Percentiles rank a stretch among this genome's conserved stretches.
Conservation (phyloP, 2,888 invertebrate genomes). For the Agonopterix heracliana region DNA sequence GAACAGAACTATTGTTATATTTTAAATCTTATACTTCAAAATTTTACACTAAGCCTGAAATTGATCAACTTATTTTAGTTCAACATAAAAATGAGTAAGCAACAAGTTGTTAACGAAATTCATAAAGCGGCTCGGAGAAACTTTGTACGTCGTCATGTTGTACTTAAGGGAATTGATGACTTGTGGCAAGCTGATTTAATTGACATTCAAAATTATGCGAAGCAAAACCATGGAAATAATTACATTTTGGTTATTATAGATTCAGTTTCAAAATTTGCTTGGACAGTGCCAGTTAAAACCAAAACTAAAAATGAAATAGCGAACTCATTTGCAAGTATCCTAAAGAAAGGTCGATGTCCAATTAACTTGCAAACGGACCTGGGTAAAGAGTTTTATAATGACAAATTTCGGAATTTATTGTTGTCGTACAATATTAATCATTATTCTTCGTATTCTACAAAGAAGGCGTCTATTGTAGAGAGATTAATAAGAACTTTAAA, state of each 20-base stretch:
- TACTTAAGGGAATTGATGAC: constrained; percentile 41
- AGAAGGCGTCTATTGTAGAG: constrained; percentile 1
- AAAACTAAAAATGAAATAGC: constrained; percentile 6
- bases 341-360: constrained; percentile 1
- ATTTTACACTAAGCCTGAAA: not conserved
- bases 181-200: constrained; percentile 53
- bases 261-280: constrained; percentile 13
- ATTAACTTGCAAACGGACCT: constrained; percentile 14
- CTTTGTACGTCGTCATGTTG: constrained; percentile 30
- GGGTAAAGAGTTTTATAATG: constrained; percentile 11
- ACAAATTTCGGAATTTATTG: not conserved
- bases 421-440: not conserved
- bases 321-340: not conserved
- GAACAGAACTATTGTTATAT: not conserved
- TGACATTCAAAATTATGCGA: constrained; percentile 17
- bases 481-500: constrained; percentile 1
- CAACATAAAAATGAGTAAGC: constrained; percentile 4
- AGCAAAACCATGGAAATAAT: constrained; percentile 9
- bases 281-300: constrained; percentile 8
- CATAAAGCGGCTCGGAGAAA: constrained; percentile 25
- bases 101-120: constrained; percentile 5
- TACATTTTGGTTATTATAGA: constrained; percentile 13
- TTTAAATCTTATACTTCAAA: not conserved
- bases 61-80: not conserved
- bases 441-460: not conserved